Evolutionary conservation across 2,888 invertebrate genomes (phyloP).

Genomic region (Lepidocyrtoides sp.): DNA sequence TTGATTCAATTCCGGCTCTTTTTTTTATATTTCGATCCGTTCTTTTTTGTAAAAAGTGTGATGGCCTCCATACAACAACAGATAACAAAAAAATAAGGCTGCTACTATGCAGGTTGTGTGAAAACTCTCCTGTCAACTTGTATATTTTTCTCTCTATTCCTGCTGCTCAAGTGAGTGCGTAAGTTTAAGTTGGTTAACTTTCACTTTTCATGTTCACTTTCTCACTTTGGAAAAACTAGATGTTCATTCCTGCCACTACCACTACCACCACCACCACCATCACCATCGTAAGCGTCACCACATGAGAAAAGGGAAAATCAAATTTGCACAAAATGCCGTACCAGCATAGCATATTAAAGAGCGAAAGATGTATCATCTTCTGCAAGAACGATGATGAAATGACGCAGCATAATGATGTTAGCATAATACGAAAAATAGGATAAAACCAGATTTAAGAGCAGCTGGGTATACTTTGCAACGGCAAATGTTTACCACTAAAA

Average conservation of each 20-base stretch:
- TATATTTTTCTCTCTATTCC: background rate
- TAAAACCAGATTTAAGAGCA: too few species aligned
- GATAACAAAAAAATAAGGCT: background rate
- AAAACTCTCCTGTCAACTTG: conserved; percentile 8
- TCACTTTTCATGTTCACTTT: conserved; percentile 35
- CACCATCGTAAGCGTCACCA: background rate
- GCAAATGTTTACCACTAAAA: too few species aligned
- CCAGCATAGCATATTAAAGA: too few species aligned
- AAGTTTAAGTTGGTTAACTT: conserved; percentile 19
- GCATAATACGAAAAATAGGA: too few species aligned
- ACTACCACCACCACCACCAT: background rate
- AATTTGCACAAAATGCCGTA: background rate
- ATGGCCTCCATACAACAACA: conserved; percentile 24
- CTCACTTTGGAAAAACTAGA: background rate
- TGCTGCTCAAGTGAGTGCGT: background rate
- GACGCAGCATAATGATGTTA: too few species aligned
- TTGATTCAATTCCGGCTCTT: conserved; percentile 60
- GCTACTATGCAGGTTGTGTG: too few species aligned
- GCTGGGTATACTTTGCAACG: too few species aligned
- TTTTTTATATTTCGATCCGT: conserved; percentile 25
- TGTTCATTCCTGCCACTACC: background rate
- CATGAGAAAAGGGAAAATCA: background rate
- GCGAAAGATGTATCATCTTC: too few species aligned
- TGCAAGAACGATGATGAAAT: too few species aligned
- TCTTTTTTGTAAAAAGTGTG: background rate